These are phyloP conservation scores for Aurelia sp. DNA, from an alignment of 30 jellyfish, hydroid and myxozoan genomes.

Conservation along the genomic window DNA sequence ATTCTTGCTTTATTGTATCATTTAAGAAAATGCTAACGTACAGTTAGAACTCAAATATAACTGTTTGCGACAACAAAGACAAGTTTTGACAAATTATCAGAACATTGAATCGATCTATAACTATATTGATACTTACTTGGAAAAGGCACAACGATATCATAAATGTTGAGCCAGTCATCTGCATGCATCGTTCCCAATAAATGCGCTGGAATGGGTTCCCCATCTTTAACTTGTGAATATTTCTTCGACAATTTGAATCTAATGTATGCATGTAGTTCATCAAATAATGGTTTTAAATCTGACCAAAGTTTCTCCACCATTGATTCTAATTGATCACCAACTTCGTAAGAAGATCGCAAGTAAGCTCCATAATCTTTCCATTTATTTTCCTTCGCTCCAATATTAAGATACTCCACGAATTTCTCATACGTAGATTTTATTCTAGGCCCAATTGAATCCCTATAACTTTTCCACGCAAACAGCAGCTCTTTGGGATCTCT, in stretches of 20 bases:
- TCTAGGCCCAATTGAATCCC: constrained; percentile 84
- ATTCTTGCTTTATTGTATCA: no score
- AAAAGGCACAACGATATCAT: constrained; percentile 83
- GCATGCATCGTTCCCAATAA: constrained; percentile 98
- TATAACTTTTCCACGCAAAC: constrained; percentile 96
- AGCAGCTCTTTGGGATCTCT: constrained; percentile 72
- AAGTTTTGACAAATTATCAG: no score
- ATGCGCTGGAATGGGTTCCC: constrained; percentile 96
- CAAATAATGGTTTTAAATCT: constrained; percentile 93
- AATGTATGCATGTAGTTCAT: constrained; percentile 95
- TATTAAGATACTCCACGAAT: constrained; percentile 66
- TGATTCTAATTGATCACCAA: constrained; percentile 61
- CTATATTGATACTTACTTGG: constrained; percentile 67
- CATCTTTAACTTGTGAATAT: constrained; percentile 79
- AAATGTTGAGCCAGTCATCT: constrained; percentile 87
- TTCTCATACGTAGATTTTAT: constrained; percentile 69
- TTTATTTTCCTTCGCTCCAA: constrained; percentile 86
- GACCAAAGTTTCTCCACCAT: constrained; percentile 86
- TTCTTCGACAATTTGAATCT: constrained; percentile 69
- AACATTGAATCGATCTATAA: no score
- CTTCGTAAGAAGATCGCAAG: constrained; percentile 89
- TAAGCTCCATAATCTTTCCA: constrained; percentile 90
- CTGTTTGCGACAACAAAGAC: no score
- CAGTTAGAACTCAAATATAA: no score
- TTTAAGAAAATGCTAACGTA: no score